These are phyloP conservation scores for Watsonalla cultraria DNA, from an alignment of 2,888 invertebrate genomes.

Conservation along the genomic window DNA sequence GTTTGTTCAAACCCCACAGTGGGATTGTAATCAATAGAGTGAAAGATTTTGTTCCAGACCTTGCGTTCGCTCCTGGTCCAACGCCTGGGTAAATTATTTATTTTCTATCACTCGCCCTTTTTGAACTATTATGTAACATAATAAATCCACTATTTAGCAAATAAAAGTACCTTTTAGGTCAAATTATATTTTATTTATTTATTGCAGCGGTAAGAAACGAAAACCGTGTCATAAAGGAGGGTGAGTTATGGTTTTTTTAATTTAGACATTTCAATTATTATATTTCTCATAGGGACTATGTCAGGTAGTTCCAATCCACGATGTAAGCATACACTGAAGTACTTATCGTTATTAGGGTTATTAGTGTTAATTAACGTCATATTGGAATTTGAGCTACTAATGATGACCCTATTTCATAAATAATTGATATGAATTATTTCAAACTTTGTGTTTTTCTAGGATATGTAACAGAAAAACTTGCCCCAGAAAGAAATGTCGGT, in stretches of 20 bases:
- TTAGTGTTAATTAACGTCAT: no score
- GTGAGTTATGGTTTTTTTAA: conserved; percentile 2
- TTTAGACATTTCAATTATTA: background rate
- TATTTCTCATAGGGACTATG: background rate
- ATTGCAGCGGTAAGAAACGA: background rate
- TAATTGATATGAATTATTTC: background rate
- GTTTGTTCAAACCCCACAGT: conserved; percentile 61
- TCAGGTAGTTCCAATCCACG: conserved; percentile 11
- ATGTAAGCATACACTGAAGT: no score
- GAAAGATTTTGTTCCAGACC: conserved; percentile 49
- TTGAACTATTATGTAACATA: no score
- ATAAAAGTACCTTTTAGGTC: no score
- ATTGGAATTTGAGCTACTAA: no score
- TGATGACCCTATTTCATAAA: conserved; percentile 5
- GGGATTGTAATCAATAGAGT: conserved; percentile 60
- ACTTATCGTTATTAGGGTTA: no score
- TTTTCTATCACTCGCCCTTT: no score
- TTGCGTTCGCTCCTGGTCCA: conserved; percentile 46
- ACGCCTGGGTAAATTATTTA: conserved; percentile 2
- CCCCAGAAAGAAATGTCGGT: conserved; percentile 50
- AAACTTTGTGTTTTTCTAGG: conserved; percentile 30
- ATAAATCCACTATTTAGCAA: no score
- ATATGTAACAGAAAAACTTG: conserved; percentile 46
- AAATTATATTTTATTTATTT: background rate
- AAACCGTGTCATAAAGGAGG: conserved; percentile 3